Evolutionary conservation across 1,140 invertebrate genomes (phyloP).

Genomic region (Polyergus mexicanus): DNA sequence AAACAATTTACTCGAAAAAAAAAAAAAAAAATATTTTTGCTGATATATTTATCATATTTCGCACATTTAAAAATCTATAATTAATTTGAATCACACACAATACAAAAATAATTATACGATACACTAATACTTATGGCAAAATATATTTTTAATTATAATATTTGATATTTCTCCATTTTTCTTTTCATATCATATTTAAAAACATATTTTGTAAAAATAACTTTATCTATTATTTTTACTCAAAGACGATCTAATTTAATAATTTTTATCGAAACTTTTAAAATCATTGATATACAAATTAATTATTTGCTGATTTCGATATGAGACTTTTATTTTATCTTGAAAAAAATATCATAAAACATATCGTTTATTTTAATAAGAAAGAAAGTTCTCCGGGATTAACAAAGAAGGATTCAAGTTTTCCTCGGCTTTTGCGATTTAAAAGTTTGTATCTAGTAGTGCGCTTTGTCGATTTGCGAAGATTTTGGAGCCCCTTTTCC

Average conservation of each 20-base stretch:
- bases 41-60: not conserved
- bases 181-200: not conserved
- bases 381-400: not conserved
- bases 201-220: not conserved
- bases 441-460: conserved; percentile 4
- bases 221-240: not conserved
- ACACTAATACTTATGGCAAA: conserved; percentile 11
- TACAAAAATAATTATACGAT: conserved; percentile 18
- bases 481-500: conserved; percentile 2
- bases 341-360: not conserved
- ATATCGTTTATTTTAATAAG: conserved; percentile 9
- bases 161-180: not conserved
- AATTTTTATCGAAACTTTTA: not conserved
- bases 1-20: not conserved
- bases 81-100: conserved; percentile 17
- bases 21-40: not conserved
- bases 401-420: not conserved
- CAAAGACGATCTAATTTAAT: not conserved
- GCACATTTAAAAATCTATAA: conserved; percentile 6
- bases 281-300: not conserved
- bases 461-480: conserved; percentile 39
- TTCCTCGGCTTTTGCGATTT: conserved; percentile 8
- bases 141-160: conserved; percentile 34
- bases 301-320: not conserved
- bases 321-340: not conserved